phyloP scores from a whole-genome alignment of 1,140 invertebrate genomes.

The Calliphora vicina region DNA sequence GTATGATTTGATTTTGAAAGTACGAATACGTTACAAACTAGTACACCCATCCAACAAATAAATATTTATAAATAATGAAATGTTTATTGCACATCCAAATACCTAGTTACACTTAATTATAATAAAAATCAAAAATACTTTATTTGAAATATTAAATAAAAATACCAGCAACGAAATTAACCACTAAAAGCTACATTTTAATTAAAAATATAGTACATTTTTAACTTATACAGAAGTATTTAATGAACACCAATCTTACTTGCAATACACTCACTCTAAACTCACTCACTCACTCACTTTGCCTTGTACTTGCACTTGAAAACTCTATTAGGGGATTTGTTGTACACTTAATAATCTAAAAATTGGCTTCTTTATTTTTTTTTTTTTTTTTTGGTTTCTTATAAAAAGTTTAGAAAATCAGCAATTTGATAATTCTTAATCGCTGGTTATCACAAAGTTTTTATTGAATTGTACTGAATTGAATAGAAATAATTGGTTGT shows the following conservation, averaged over 20 bases:
- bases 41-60: not conserved
- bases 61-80: not conserved
- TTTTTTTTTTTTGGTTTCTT: not conserved
- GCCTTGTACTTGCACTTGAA: constrained; percentile 6
- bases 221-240: too few species aligned
- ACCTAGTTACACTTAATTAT: not conserved
- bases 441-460: not conserved
- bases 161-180: too few species aligned
- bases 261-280: not conserved
- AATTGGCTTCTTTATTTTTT: not conserved
- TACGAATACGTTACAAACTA: not conserved
- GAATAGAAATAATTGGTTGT: not conserved
- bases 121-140: not conserved
- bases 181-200: too few species aligned
- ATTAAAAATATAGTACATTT: too few species aligned
- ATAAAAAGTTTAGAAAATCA: not conserved
- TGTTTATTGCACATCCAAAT: not conserved
- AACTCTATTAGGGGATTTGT: not conserved
- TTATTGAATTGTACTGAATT: not conserved
- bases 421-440: not conserved
- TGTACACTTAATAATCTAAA: not conserved
- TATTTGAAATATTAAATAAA: not conserved
- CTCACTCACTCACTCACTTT: not conserved
- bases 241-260: too few species aligned
- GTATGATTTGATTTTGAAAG: constrained; percentile 10